Percentiles rank a stretch among this genome's conserved stretches.
phyloP scores from a whole-genome alignment of 2,113 vertebrate genomes.

The Rhea americana region DNA sequence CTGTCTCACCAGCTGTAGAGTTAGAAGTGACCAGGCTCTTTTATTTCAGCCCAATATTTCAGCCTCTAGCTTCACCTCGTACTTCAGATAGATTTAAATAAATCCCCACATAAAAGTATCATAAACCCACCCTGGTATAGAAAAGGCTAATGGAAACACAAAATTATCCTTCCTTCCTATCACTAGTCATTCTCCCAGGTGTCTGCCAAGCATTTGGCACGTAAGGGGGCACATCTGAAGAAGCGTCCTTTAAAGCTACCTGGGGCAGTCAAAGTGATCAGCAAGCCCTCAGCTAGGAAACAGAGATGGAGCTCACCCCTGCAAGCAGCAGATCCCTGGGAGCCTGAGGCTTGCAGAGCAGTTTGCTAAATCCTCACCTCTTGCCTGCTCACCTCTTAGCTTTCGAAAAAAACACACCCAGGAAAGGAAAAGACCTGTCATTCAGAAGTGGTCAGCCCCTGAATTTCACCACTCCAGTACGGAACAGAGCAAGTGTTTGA shows the following conservation, averaged over 20 bases:
- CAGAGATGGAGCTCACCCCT: neutral
- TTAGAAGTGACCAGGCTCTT: neutral
- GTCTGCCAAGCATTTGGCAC: fast-evolving
- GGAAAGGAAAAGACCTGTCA: neutral
- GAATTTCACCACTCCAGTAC: neutral
- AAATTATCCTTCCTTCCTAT: neutral
- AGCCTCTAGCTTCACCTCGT: neutral
- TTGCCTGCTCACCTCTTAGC: neutral
- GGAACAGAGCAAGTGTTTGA: neutral
- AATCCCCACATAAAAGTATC: neutral
- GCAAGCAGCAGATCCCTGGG: neutral
- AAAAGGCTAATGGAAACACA: neutral
- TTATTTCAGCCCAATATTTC: neutral
- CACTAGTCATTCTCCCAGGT: neutral
- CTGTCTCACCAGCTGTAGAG: neutral
- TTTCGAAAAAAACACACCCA: neutral
- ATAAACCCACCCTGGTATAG: neutral
- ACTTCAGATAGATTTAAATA: neutral
- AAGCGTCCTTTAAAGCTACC: neutral
- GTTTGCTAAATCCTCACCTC: neutral
- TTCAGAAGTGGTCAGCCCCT: neutral
- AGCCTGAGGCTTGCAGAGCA: neutral
- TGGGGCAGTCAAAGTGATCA: neutral
- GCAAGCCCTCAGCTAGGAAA: neutral
- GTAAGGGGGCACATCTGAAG: neutral